Evolutionary conservation across 1,140 invertebrate genomes (phyloP).

Genomic region (Asobara japonica): DNA sequence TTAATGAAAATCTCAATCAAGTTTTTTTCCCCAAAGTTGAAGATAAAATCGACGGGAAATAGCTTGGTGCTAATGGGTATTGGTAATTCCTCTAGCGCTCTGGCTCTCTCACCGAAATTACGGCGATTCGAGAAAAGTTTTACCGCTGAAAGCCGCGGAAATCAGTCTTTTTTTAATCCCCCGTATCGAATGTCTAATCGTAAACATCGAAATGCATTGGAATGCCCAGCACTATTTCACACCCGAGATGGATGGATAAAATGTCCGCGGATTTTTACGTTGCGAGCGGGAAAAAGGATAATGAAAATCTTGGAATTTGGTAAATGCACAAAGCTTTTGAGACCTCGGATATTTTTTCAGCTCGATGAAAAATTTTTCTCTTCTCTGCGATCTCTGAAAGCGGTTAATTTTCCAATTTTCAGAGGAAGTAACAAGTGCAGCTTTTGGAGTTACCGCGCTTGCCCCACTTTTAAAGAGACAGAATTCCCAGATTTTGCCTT

Average conservation of each 20-base stretch:
- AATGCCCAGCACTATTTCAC: background rate
- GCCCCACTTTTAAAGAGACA: too few relatives aligned
- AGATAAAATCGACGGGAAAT: background rate
- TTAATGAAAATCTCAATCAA: background rate
- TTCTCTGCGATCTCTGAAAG: too few relatives aligned
- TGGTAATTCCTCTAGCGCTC: constrained; percentile 21
- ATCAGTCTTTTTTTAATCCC: background rate
- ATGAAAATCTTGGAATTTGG: too few relatives aligned
- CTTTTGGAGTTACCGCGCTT: too few relatives aligned
- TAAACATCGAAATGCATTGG: background rate
- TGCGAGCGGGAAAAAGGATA: too few relatives aligned
- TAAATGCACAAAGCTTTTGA: too few relatives aligned
- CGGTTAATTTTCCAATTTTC: too few relatives aligned
- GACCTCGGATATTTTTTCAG: too few relatives aligned
- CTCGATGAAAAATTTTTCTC: too few relatives aligned
- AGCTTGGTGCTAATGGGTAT: constrained; percentile 29
- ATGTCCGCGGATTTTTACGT: too few relatives aligned
- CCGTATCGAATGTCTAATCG: background rate
- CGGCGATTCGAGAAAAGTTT: constrained; percentile 4
- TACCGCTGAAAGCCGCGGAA: constrained; percentile 9
- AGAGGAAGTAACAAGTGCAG: too few relatives aligned
- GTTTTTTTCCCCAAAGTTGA: constrained; percentile 1
- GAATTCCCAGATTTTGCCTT: too few relatives aligned
- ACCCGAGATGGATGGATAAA: background rate
- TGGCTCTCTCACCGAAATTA: constrained; percentile 21